Evolutionary conservation across 2,113 vertebrate species (phyloP).

Genomic region (Madoqua kirkii): DNA sequence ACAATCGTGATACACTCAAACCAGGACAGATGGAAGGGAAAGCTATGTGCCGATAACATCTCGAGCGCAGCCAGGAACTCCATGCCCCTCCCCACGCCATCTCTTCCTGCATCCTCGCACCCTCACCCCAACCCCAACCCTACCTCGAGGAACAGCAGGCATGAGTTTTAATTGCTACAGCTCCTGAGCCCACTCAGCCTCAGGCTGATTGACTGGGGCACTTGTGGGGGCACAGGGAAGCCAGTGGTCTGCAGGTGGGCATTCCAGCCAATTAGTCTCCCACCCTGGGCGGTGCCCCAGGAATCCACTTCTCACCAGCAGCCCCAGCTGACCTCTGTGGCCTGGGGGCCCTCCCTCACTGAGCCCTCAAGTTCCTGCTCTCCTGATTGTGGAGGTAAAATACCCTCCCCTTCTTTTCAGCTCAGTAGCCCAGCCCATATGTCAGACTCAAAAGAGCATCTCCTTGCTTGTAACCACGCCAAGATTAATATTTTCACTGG

Average conservation of each 20-base stretch:
- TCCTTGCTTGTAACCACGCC: constrained; percentile 42
- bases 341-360: constrained; percentile 58
- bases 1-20: not conserved
- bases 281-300: constrained; percentile 42
- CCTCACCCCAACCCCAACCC: not conserved
- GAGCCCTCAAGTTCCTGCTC: constrained; percentile 8
- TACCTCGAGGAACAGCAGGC: constrained; percentile 36
- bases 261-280: constrained; percentile 68
- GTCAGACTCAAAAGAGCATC: constrained; percentile 57
- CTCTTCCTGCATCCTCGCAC: not conserved
- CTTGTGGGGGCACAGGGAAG: constrained; percentile 34
- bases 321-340: constrained; percentile 58
- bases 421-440: not conserved
- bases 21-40: not conserved
- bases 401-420: constrained; percentile 1
- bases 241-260: constrained; percentile 64
- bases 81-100: rapidly evolving
- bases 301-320: constrained; percentile 67
- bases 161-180: constrained; percentile 68
- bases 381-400: constrained; percentile 24
- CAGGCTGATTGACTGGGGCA: constrained; percentile 58
- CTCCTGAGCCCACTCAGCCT: not conserved
- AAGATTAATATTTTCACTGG: constrained; percentile 56
- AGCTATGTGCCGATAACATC: constrained; percentile 22
- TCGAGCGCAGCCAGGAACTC: not conserved